Base-by-base conservation (phyloP, 2,797 vertebrate species). In the Gymnothorax reevesii region DNA sequence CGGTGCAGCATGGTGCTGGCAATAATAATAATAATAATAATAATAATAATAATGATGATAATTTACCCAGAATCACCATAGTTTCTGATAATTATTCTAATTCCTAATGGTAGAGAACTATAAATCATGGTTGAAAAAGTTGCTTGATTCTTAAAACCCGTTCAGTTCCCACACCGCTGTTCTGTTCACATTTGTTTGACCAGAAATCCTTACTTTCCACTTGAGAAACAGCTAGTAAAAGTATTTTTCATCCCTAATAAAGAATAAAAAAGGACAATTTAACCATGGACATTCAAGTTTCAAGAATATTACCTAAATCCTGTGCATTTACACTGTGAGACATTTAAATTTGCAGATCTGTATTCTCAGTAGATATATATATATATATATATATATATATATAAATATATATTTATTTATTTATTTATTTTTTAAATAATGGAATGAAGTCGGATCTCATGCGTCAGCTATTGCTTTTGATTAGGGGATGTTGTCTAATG, bases 11-110 rank as follows among this genome's bases (percentile, higher is more conserved):
- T 75, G 17, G 9, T 9, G 27, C 7, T 17, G 10, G n/a, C n/a
- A 80, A 55, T 80, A 64, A 64, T 64, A 64, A 64, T 64, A 64
- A 62, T 62, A 62, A 62, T 62, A 62, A 62, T 62, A 62, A 62
- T 62, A 66, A n/a, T 25, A 66, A n/a, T 64, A n/a, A 64, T 62
- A 62, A 15, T 62, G 20, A 62, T 62, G 6, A 66, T n/a, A 66
- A n/a, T n/a, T 27, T 3, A 79, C 75, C 42, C 2, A 7, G 54
- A 79, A 79, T 79, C 1, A 27, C 15, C 52, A n/a, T 77, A 80
- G 49, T 73, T 27, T 17, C 2, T 77, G 4, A 15, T 80, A 80
- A 42, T 77, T 77, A 54, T 80, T 80, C 22, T 15, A 7, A n/a
- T n/a, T 22, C 52, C 52, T 22, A 9, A 55, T 1, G 20, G 12